A percentile compares a stretch with the other conserved stretches of the same genome.
Evolutionary conservation across 2,797 vertebrate genomes (phyloP).

Genomic region (Coranthus polyacanthus): DNA sequence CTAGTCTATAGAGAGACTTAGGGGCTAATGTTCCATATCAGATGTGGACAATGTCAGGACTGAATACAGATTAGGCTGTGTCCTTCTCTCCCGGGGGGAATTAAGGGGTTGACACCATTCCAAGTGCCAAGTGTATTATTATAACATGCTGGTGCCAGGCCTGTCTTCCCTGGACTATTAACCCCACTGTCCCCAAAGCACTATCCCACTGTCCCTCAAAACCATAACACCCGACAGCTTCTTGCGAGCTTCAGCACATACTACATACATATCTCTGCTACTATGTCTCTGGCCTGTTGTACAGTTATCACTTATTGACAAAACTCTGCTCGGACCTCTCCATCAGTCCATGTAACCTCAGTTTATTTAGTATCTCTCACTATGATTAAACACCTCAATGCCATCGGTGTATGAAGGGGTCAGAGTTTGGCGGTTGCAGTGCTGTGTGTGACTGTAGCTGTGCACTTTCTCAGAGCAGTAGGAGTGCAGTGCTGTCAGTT

Average conservation of each 20-base stretch:
- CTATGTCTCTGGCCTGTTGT: constrained; percentile 29
- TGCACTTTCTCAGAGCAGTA: constrained; percentile 66
- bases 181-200: constrained; percentile 85
- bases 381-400: constrained; percentile 45
- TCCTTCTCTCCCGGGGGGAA: constrained; percentile 99
- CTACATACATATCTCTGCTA: constrained; percentile 32
- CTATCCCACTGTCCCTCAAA: constrained; percentile 68
- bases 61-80: constrained; percentile 99
- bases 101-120: constrained; percentile 96
- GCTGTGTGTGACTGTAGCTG: constrained; percentile 56
- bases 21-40: constrained; percentile 99
- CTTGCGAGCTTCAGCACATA: constrained; percentile 40
- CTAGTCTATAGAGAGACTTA: constrained; percentile 99
- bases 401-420: constrained; percentile 59
- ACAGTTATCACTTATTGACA: constrained; percentile 35
- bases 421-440: constrained; percentile 52
- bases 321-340: constrained; percentile 22
- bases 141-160: constrained; percentile 94
- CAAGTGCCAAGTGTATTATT: constrained; percentile 96
- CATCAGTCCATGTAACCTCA: constrained; percentile 38
- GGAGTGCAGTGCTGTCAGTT: constrained; percentile 56
- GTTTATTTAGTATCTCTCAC: constrained; percentile 48
- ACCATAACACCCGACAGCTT: constrained; percentile 62
- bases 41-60: constrained; percentile 99
- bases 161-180: constrained; percentile 96